These are phyloP conservation scores for Lithosia quadra DNA, from an alignment of 2,888 invertebrate species.

Conservation along the genomic window DNA sequence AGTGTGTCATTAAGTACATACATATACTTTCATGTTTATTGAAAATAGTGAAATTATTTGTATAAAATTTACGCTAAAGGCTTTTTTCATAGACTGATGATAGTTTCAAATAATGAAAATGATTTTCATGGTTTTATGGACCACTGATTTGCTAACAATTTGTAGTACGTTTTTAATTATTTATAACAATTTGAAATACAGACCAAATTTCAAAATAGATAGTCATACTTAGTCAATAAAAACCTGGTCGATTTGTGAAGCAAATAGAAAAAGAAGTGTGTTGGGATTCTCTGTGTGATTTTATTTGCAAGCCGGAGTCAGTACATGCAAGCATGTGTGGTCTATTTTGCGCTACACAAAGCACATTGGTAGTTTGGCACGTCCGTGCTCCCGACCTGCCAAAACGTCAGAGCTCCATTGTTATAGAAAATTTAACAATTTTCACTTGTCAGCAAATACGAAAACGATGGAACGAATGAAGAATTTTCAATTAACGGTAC, in stretches of 20 bases:
- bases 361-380: conserved; percentile 72
- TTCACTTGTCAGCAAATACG: conserved; percentile 63
- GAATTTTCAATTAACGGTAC: conserved; percentile 57
- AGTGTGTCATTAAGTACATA: not conserved
- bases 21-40: not conserved
- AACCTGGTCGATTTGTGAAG: conserved; percentile 23
- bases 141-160: not conserved
- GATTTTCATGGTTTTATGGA: no score
- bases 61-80: not conserved
- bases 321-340: conserved; percentile 50
- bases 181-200: not conserved
- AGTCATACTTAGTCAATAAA: conserved; percentile 15
- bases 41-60: not conserved
- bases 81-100: no score
- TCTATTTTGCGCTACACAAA: conserved; percentile 68
- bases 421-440: conserved; percentile 66
- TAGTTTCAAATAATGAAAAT: no score
- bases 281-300: conserved; percentile 54
- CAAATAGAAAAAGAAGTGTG: conserved; percentile 38
- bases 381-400: conserved; percentile 57
- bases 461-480: conserved; percentile 48
- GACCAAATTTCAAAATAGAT: no score
- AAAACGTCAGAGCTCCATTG: conserved; percentile 66
- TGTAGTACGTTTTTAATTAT: not conserved
- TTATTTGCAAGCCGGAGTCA: conserved; percentile 47